Percentiles rank a stretch among this genome's conserved stretches.
phyloP scores from a whole-genome alignment of 2,797 vertebrate species.

The Kryptolebias ocellatus region DNA sequence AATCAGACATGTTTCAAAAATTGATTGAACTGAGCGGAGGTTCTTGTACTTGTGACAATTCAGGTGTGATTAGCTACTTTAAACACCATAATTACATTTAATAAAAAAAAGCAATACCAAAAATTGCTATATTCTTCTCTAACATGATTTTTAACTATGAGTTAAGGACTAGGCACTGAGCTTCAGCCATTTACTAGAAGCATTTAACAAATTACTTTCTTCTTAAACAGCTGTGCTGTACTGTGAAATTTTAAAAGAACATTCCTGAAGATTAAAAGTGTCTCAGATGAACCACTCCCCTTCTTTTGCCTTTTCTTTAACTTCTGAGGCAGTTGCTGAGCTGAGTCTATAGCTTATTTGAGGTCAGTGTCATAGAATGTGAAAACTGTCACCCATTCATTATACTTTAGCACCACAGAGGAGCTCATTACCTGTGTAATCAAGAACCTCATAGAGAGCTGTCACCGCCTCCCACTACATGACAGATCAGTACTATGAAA shows the following conservation, averaged over 20 bases:
- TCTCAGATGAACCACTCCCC: slow-evolving; percentile 46
- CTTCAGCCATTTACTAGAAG: too few species aligned
- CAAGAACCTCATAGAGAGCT: slow-evolving; percentile 52
- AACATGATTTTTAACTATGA: too few species aligned
- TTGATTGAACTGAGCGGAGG: too few species aligned
- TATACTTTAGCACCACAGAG: slow-evolving; percentile 39
- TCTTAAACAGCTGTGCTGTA: too few species aligned
- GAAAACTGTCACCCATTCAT: slow-evolving; percentile 66
- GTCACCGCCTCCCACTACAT: slow-evolving; percentile 47
- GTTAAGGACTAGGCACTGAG: too few species aligned
- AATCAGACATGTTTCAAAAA: too few species aligned
- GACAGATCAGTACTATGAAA: slow-evolving; percentile 59
- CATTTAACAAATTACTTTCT: too few species aligned
- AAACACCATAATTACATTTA: too few species aligned
- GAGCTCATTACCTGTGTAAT: slow-evolving; percentile 62
- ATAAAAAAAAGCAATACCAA: too few species aligned
- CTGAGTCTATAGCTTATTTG: slow-evolving; percentile 6
- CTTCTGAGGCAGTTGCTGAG: slow-evolving; percentile 23
- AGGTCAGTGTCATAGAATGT: slow-evolving; percentile 45
- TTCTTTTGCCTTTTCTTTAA: slow-evolving; percentile 17
- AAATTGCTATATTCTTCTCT: too few species aligned
- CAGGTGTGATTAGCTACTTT: too few species aligned
- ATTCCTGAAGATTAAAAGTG: slow-evolving; percentile 39
- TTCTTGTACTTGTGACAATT: too few species aligned
- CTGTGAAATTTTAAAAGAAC: not conserved